Evolutionary conservation across 2,113 vertebrate species (phyloP).

Genomic region (Peucedramus taeniatus): DNA sequence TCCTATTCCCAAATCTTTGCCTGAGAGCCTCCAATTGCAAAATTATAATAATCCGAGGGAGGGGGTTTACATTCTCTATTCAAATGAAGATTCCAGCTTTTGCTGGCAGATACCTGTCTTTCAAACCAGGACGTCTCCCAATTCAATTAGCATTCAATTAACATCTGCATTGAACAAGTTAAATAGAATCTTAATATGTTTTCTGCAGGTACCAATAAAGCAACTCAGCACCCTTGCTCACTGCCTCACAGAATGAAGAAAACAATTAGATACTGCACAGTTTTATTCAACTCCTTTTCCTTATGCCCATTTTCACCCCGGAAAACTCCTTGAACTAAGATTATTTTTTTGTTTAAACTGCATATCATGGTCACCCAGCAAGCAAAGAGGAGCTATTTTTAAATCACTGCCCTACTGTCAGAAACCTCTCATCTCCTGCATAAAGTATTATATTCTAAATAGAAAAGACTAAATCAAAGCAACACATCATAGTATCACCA

Average conservation of each 20-base stretch:
- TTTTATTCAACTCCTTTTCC: background rate
- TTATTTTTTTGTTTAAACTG: background rate
- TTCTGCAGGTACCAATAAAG: background rate
- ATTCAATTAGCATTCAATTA: background rate
- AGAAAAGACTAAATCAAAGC: background rate
- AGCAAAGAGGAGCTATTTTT: background rate
- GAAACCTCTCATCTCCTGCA: background rate
- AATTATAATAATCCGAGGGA: too few relatives aligned
- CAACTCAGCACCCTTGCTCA: background rate
- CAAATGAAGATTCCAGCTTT: too few relatives aligned
- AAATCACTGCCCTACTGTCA: background rate
- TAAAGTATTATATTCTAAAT: background rate
- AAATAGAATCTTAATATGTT: background rate
- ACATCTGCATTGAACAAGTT: background rate
- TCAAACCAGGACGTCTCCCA: too few relatives aligned
- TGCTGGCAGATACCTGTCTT: too few relatives aligned
- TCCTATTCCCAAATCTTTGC: too few relatives aligned
- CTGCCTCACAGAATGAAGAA: background rate
- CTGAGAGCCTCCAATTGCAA: too few relatives aligned
- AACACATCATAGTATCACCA: background rate
- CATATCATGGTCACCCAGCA: background rate
- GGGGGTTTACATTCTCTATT: too few relatives aligned
- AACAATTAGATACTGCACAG: background rate
- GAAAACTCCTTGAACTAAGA: background rate
- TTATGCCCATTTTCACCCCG: background rate